Evolutionary conservation across 2,113 vertebrate species (phyloP).

Genomic region (Gasterosteus aculeatus): DNA sequence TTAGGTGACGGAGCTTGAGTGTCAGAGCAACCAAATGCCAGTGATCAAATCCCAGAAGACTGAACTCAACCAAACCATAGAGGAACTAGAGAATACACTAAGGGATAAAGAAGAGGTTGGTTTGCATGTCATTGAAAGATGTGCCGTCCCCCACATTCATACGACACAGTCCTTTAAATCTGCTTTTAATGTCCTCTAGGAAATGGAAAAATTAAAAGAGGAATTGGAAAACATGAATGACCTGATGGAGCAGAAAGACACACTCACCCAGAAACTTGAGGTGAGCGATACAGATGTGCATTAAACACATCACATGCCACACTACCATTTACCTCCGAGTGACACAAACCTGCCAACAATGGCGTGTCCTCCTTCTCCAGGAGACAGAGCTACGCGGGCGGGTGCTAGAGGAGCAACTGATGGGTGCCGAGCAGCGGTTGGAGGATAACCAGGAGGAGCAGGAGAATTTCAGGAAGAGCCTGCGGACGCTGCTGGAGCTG

Average conservation of each 20-base stretch:
- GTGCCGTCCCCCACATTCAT: neutral
- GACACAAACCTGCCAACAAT: conserved; percentile 2
- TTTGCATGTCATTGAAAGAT: conserved; percentile 61
- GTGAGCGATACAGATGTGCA: conserved; percentile 65
- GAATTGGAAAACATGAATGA: conserved; percentile 96
- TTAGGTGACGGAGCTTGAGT: conserved; percentile 97
- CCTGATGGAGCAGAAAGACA: conserved; percentile 94
- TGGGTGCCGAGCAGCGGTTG: conserved; percentile 93
- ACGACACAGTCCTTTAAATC: neutral
- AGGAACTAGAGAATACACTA: conserved; percentile 91
- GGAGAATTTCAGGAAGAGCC: conserved; percentile 96
- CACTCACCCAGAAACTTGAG: conserved; percentile 93
- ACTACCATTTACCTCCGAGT: neutral
- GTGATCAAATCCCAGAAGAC: conserved; percentile 97
- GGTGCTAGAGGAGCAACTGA: conserved; percentile 93
- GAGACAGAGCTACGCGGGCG: conserved; percentile 94
- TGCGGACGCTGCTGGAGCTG: conserved; percentile 98
- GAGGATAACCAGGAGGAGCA: conserved; percentile 97
- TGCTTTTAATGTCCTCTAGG: conserved; percentile 79
- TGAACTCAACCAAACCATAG: conserved; percentile 97
- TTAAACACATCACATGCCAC: neutral
- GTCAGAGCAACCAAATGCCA: conserved; percentile 94
- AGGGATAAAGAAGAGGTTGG: conserved; percentile 95
- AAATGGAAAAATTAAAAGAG: conserved; percentile 96
- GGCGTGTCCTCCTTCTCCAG: conserved; percentile 76